Evolutionary conservation across 2,113 vertebrate species (phyloP), one percentile per base, ranked within the genome.

Genomic region (Proterorhinus semilunaris): DNA sequence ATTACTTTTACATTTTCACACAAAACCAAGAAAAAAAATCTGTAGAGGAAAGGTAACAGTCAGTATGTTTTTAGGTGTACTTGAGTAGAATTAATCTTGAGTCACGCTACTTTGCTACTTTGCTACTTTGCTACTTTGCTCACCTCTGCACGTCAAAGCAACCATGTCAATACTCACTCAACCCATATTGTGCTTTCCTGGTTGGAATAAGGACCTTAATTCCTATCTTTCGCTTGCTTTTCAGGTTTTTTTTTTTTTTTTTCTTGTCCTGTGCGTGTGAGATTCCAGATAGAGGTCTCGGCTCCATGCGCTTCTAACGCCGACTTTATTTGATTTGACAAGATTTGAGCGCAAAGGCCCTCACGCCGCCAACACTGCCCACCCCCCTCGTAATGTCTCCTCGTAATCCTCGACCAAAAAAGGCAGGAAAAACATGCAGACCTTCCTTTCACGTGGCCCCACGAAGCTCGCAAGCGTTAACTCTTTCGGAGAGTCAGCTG

Each of bases 241-340:
- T 72, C 67, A 59, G 81, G 27, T 66, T 69, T 64, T 17, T 59
- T 43, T 50, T 54, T 43, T 10, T 72, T 61, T 72, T 21, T 21
- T 21, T n/a, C n/a, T n/a, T 67, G 80, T 79, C 76, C 78, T 64
- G 76, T 68, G 71, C 84, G 52, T 78, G 71, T 57, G 53, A 73
- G 53, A 59, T 75, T 71, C 75, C 81, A 61, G 62, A 58, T 78
- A 83, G 83, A 87, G 80, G 75, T 81, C 85, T 84, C 89, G 72
- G 89, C 90, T 87, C 85, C 27, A 21, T 79, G 70, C 78, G 49
- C 85, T 79, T 71, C 75, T 79, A 85, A 78, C 76, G 82, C 64
- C 66, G 74, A 85, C 85, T 85, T 84, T 63, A 90, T 88, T 90
- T 89, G 88, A 90, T 89, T 84, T 88, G 88, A 91, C 88, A 89